Conservation (phyloP, 2,888 invertebrate species). For the Tricholauxania praeusta region DNA sequence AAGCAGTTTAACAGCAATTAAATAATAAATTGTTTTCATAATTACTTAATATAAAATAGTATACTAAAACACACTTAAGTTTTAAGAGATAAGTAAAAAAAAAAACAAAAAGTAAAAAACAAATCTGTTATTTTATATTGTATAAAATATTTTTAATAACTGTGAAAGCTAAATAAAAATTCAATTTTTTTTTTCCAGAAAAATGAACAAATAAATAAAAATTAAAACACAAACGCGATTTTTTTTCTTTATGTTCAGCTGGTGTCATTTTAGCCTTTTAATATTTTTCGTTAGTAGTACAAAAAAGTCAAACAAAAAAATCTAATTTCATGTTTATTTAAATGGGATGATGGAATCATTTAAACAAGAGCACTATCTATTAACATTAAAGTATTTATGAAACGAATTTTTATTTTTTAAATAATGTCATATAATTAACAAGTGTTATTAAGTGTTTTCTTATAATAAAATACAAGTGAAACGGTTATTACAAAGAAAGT, state of each 20-base stretch:
- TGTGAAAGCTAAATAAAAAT: slow-evolving; percentile 68
- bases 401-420: slow-evolving; percentile 3
- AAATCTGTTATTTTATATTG: slow-evolving; percentile 68
- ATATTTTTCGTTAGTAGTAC: slow-evolving; percentile 3
- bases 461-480: slow-evolving; percentile 1
- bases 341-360: slow-evolving; percentile 67
- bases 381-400: slow-evolving; percentile 8
- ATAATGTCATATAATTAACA: not conserved
- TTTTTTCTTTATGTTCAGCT: slow-evolving; percentile 45
- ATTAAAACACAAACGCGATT: slow-evolving; percentile 48
- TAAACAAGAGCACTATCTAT: slow-evolving; percentile 50
- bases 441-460: not conserved
- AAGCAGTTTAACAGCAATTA: not conserved
- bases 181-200: slow-evolving; percentile 54
- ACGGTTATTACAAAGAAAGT: slow-evolving; percentile 49
- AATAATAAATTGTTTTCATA: slow-evolving; percentile 17
- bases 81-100: slow-evolving; percentile 42
- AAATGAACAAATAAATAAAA: slow-evolving; percentile 49
- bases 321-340: slow-evolving; percentile 21
- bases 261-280: slow-evolving; percentile 6
- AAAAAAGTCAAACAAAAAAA: slow-evolving; percentile 26
- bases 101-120: slow-evolving; percentile 49
- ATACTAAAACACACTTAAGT: slow-evolving; percentile 29
- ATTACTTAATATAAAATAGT: slow-evolving; percentile 25
- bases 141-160: slow-evolving; percentile 68